Evolutionary conservation across 2,797 vertebrate genomes (phyloP).

Genomic region (Sparidentex hasta): DNA sequence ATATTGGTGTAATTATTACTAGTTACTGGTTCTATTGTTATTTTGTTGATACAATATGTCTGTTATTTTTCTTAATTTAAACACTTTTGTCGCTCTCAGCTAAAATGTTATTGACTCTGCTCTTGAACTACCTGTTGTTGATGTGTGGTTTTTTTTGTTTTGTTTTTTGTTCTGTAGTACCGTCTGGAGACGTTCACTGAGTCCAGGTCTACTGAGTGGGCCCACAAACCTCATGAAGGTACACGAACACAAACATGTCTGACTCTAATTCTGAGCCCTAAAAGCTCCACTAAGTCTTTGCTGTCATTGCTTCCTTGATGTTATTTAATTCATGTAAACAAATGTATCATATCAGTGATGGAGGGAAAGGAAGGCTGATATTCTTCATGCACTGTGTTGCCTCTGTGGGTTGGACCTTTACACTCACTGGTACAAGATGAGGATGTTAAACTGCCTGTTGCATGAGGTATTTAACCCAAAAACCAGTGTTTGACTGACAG

Average conservation of each 20-base stretch:
- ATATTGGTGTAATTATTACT: not conserved
- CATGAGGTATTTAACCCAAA: not conserved
- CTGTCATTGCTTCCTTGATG: not conserved
- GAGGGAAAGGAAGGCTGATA: too few species aligned
- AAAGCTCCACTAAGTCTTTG: not conserved
- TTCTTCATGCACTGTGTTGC: not conserved
- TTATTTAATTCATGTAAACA: too few species aligned
- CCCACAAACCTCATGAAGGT: conserved; percentile 68
- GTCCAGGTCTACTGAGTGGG: conserved; percentile 75
- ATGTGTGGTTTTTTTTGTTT: not conserved
- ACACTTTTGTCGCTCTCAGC: too few species aligned
- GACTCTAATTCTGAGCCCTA: not conserved
- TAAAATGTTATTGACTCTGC: not conserved
- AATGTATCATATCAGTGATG: too few species aligned
- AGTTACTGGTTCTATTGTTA: not conserved
- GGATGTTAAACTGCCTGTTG: too few species aligned
- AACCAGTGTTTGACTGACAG: not conserved
- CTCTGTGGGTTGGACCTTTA: too few species aligned
- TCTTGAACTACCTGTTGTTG: not conserved
- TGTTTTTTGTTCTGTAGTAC: conserved; percentile 75
- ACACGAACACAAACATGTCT: not conserved
- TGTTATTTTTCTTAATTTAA: not conserved
- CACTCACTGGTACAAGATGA: too few species aligned
- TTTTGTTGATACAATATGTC: not conserved
- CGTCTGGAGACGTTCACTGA: conserved; percentile 83